Evolutionary conservation across 2,113 vertebrate genomes (phyloP), one percentile per base, ranked within the genome.

Genomic region (Calypte anna): DNA sequence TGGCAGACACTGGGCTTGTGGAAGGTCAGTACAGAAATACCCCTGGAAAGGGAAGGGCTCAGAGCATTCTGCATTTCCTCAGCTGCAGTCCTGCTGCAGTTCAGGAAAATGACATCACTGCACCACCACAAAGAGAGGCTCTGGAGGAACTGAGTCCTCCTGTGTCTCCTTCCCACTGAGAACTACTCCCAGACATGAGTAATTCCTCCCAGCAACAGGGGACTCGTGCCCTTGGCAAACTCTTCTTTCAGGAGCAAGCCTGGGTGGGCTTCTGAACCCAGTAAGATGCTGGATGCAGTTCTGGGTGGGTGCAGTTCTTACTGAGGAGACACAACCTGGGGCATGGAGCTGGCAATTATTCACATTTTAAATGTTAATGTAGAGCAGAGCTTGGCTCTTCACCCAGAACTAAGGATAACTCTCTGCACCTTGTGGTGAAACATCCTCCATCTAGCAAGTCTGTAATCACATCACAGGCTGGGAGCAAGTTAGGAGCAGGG

Each of bases 11-110:
- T 3, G 0, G 36, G 70, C 25, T 50, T 25, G 57, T 10, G 23
- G 43, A 70, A 82, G 30, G 28, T 46, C 36, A 18, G 62, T 16
- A 70, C 63, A 1, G 62, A 80, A 91, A 84, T 4, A 73, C 12
- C 21, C 66, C 82, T 3, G 6, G 25, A 51, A 58, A 76, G 67
- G 59, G 53, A 94, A 92, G 17, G 74, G 61, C 70, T 58, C 33
- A 70, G 87, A 94, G 79, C 44, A 88, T 22, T 67, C 70, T 50
- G 6, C 48, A 63, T 66, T 79, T 72, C 93, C 84, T 88, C 90
- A 69, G 83, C 92, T 86, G 90, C 90, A 90, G 75, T 59, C 74
- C 74, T 94, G 90, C 86, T 92, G 92, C 84, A 93, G 84, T 19
- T 88, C 80, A 91, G 82, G 79, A 77, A 81, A 78, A 91, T 88